Percentiles rank a stretch among this genome's conserved stretches.
phyloP scores from a whole-genome alignment of 2,113 vertebrate species.

The Oncorhynchus tshawytscha region DNA sequence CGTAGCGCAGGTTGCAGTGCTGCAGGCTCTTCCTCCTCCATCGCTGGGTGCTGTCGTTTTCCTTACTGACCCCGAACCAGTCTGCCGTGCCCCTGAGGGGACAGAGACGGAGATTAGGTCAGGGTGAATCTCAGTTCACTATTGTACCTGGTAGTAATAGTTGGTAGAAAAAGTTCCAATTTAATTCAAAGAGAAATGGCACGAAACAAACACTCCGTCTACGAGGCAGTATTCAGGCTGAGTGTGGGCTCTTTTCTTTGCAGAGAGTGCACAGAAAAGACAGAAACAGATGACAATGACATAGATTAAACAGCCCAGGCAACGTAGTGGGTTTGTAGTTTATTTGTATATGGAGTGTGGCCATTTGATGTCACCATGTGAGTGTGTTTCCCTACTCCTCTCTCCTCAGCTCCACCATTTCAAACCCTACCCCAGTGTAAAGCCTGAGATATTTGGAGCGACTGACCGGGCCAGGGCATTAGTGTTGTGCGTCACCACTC shows the following conservation, averaged over 20 bases:
- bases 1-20: slow-evolving; percentile 95
- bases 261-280: too few species aligned
- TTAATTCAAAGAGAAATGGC: too few species aligned
- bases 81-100: slow-evolving; percentile 90
- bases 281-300: too few species aligned
- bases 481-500: background rate
- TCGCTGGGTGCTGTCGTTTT: slow-evolving; percentile 88
- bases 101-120: background rate
- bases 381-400: background rate
- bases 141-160: too few species aligned
- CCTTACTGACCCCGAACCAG: slow-evolving; percentile 98
- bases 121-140: too few species aligned
- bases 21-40: slow-evolving; percentile 96
- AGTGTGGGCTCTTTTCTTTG: background rate
- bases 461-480: background rate
- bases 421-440: background rate
- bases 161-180: too few species aligned
- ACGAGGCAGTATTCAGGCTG: too few species aligned
- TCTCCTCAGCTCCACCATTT: background rate
- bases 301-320: too few species aligned
- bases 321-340: too few species aligned
- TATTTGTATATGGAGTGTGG: background rate
- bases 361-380: background rate
- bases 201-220: too few species aligned
- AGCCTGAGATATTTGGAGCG: background rate